phyloP scores from a whole-genome alignment of 2,113 vertebrate species.

The Daphoenositta chrysoptera region DNA sequence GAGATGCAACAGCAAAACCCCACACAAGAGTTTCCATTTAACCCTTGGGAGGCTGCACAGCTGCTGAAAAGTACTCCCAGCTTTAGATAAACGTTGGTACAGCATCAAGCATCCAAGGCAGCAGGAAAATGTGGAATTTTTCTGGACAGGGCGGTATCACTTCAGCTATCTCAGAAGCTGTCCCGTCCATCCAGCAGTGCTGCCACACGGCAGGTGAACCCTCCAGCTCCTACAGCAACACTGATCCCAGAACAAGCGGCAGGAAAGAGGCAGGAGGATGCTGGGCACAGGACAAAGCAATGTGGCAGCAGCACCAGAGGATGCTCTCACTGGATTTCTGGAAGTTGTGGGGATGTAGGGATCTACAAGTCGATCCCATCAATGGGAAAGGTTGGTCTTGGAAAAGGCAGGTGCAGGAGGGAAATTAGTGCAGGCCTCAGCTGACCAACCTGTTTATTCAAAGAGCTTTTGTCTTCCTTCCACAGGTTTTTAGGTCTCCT shows the following conservation, averaged over 20 bases:
- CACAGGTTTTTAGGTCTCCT: neutral
- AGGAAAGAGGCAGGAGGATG: neutral
- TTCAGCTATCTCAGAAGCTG: neutral
- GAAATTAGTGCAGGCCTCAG: neutral
- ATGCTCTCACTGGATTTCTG: neutral
- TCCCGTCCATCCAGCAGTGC: neutral
- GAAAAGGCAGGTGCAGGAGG: neutral
- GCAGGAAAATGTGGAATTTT: accelerated
- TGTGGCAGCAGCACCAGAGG: neutral
- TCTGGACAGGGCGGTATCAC: accelerated
- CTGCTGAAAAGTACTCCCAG: neutral
- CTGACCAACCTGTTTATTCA: neutral
- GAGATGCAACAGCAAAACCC: neutral
- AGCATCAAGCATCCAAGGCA: neutral
- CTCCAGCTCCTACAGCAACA: neutral
- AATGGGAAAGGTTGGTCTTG: neutral
- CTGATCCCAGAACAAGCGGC: neutral
- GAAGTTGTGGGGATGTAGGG: neutral
- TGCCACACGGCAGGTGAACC: neutral
- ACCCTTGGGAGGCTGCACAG: neutral
- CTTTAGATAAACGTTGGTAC: neutral
- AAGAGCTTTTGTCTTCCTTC: neutral
- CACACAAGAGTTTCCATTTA: neutral
- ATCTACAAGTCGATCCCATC: accelerated
- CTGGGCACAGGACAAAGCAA: neutral